Evolutionary conservation across 1,140 invertebrate genomes (phyloP), one percentile per base, ranked within the genome.

Genomic region (Lepidurus couesii): DNA sequence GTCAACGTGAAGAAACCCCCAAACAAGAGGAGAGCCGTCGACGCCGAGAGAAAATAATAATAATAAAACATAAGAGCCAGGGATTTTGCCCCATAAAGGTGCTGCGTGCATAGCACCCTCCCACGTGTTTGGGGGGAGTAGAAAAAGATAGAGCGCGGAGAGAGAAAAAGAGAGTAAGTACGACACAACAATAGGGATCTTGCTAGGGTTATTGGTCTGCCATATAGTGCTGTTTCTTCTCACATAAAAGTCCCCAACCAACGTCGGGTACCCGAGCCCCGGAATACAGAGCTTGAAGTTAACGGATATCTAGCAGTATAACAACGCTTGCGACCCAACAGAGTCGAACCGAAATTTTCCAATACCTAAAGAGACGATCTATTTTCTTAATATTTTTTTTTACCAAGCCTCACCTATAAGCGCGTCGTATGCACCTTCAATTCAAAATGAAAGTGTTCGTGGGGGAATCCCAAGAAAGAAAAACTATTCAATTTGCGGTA

Each of bases 31-130:
- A 7, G 4, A 21, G 53, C 53, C 53, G 53, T 65, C 53, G 13
- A 7, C 53, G 53, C 8, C 8, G 53, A 65, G 13, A 9, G 53
- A 65, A 65, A 65, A 65, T 65, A 13, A 65, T 65, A 65, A 9
- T 65, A 65, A 65, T 65, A 65, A 65, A 65, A 65, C 53, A 65
- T 65, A 16, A 65, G 13, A 65, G 53, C n/a, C 21, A 65, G 53
- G n/a, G 53, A 65, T 65, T 65, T 65, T 65, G 53, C 13, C 0
- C 53, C 13, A 16, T 65, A 65, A 65, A 65, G 53, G 53, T 65
- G 34, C 34, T 34, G 4, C 34, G 34, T 34, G 34, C 3, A 34
- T 34, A 34, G 34, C 3, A 34, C 34, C 34, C 34, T 4, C 0
- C 26, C 34, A 21, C 53, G 21, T 65, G 7, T 65, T 13, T 21